Evolutionary conservation across 2,797 vertebrate species (phyloP).

Genomic region (Pipistrellus kuhlii): DNA sequence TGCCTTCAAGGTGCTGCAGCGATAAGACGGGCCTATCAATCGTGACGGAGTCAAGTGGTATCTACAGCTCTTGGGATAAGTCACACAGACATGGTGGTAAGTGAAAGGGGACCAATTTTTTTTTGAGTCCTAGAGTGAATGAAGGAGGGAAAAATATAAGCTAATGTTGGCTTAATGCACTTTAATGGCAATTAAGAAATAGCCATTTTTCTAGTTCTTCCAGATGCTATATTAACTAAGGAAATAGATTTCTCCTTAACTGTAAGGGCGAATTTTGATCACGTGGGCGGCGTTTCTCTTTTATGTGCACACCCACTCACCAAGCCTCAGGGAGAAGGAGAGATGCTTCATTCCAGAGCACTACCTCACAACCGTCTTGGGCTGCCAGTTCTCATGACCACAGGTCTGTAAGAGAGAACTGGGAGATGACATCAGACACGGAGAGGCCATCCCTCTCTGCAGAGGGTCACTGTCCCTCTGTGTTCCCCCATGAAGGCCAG

Average conservation of each 20-base stretch:
- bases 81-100: background rate
- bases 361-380: accelerated
- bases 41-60: background rate
- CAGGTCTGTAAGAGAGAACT: background rate
- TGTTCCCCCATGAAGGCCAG: background rate
- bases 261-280: background rate
- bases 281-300: background rate
- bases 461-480: background rate
- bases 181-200: constrained; percentile 31
- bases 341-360: background rate
- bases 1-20: background rate
- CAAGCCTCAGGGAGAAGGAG: background rate
- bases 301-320: background rate
- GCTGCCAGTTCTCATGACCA: background rate
- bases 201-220: constrained; percentile 64
- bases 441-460: accelerated
- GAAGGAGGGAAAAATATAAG: constrained; percentile 30
- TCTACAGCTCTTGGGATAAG: background rate
- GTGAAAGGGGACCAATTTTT: background rate
- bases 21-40: background rate
- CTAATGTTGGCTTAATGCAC: background rate
- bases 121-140: constrained; percentile 24
- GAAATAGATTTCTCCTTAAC: constrained; percentile 24
- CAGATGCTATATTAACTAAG: constrained; percentile 37
- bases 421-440: background rate